Evolutionary conservation across 2,888 invertebrate genomes (phyloP).

Genomic region (Timema podura): DNA sequence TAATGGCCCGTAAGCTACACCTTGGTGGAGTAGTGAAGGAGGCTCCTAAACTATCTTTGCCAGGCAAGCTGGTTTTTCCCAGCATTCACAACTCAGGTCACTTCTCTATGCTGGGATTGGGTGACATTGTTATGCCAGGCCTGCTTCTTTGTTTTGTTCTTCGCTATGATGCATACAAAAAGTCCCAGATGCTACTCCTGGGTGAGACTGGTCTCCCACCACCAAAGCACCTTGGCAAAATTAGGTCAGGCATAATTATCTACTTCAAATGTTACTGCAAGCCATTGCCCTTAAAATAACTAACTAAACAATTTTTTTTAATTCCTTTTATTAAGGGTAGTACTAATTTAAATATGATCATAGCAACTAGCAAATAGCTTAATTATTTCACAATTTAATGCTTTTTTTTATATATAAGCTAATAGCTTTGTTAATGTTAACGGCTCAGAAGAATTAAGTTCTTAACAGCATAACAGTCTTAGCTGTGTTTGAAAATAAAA

Average conservation of each 20-base stretch:
- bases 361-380: too few relatives aligned
- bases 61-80: constrained; percentile 95
- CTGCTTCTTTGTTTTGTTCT: constrained; percentile 91
- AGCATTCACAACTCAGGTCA: constrained; percentile 93
- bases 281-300: too few relatives aligned
- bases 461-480: too few relatives aligned
- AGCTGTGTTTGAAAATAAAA: too few relatives aligned
- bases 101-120: constrained; percentile 85
- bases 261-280: not conserved
- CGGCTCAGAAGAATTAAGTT: too few relatives aligned
- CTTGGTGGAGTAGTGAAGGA: constrained; percentile 86
- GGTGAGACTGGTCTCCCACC: constrained; percentile 58
- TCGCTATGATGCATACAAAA: constrained; percentile 96
- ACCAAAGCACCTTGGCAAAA: constrained; percentile 48
- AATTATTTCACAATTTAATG: too few relatives aligned
- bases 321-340: too few relatives aligned
- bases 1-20: constrained; percentile 89
- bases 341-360: too few relatives aligned
- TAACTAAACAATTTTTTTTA: too few relatives aligned
- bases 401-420: too few relatives aligned
- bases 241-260: constrained; percentile 36
- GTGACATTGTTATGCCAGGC: constrained; percentile 80
- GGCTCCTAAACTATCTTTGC: constrained; percentile 91
- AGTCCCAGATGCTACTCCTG: constrained; percentile 65
- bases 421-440: too few relatives aligned